Evolutionary conservation across 2,113 vertebrate species (phyloP).

Genomic region (Pseudolaguvia tuberculata): DNA sequence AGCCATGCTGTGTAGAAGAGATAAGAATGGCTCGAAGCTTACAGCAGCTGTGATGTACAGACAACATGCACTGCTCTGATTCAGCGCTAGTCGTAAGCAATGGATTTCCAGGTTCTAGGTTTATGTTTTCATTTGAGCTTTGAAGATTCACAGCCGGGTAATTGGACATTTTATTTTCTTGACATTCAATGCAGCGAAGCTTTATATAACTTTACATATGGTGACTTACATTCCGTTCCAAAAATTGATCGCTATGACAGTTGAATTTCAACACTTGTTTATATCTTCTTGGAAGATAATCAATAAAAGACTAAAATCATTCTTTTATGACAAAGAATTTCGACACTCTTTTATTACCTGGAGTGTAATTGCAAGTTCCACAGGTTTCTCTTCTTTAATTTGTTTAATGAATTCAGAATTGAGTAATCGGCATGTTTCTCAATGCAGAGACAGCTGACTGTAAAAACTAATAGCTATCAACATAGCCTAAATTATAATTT

Average conservation of each 20-base stretch:
- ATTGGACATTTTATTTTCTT: conserved; percentile 28
- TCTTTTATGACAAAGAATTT: conserved; percentile 3
- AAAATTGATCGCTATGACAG: conserved; percentile 8
- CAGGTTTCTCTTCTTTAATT: conserved; percentile 1
- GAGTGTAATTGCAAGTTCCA: conserved; percentile 5
- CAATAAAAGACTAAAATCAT: conserved; percentile 11
- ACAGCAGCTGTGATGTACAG: conserved; percentile 46
- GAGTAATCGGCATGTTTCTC: conserved; percentile 1
- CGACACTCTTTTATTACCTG: background rate
- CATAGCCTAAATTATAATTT: no score
- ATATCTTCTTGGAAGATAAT: conserved; percentile 19
- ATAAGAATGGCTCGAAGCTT: conserved; percentile 51
- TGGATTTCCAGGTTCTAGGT: conserved; percentile 34
- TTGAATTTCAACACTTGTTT: conserved; percentile 16
- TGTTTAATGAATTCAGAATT: conserved; percentile 1
- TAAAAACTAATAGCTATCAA: background rate
- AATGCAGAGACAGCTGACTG: background rate
- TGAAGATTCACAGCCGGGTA: conserved; percentile 26
- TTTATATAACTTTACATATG: conserved; percentile 19
- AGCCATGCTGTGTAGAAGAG: conserved; percentile 50
- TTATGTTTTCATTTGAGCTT: conserved; percentile 23
- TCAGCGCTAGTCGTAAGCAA: conserved; percentile 44
- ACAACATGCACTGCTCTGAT: conserved; percentile 40
- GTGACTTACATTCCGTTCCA: background rate
- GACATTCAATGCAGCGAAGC: conserved; percentile 8